Base-by-base conservation (phyloP, 2,113 vertebrate species). In the Scomber colias region DNA sequence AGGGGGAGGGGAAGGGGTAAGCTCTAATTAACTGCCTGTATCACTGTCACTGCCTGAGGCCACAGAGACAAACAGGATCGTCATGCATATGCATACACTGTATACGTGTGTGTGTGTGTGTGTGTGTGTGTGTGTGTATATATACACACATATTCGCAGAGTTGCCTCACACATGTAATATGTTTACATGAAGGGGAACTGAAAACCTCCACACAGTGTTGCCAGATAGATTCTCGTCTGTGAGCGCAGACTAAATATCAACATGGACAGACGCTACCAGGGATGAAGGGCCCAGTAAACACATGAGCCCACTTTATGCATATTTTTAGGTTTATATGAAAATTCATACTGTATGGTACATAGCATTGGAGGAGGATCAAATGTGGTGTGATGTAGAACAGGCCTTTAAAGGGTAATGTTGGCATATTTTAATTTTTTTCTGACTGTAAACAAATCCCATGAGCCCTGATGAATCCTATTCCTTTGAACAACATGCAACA, bases 181-280 rank as follows among this genome's bases (percentile, higher is more conserved):
- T 72, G 59, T 63, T 66, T 77, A 74, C 75, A 73, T 53, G 61
- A 53, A 66, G 71, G 45, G 31, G 15, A 64, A 56, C 60, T 45
- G 66, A 60, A 77, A 69, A 35, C 19, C 35, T 69, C 48, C 40
- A 35, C n/a, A 14, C 53, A 69, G 54, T 53, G 49, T 46, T 71
- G 62, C 55, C 27, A 48, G 14, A 44, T 27, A 59, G 50, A 66
- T 61, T 81, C 66, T 59, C 64, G 40, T 64, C 49, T 71, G 21
- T 65, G 54, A 67, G 65, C 11, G n/a, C 30, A 78, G 75, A 78
- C 85, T 84, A 80, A 87, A 77, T 79, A 87, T 81, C 35, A 45
- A 68, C 64, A 76, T 6, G 31, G 66, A 59, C 45, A 71, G 45
- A 70, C 6, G 9, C 13, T 16, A n/a, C 63, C 9, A 11, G 6